phyloP scores from a whole-genome alignment of 2,113 vertebrate genomes.

The Ibidorhyncha struthersii region DNA sequence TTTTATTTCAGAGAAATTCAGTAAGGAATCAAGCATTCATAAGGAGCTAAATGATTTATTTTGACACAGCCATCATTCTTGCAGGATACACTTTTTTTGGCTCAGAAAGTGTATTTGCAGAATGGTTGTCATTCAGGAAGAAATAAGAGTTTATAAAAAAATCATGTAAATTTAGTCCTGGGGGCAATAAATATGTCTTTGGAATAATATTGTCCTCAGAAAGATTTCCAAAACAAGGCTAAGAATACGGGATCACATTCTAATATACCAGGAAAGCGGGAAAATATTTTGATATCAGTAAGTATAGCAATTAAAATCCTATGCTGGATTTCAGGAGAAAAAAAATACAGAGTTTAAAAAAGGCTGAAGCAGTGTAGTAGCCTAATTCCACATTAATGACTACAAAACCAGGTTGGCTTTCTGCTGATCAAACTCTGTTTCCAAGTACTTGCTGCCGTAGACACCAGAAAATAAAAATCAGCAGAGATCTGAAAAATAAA shows the following conservation, averaged over 20 bases:
- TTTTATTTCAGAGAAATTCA: background rate
- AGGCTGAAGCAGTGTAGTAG: background rate
- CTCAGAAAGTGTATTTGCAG: background rate
- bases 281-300: background rate
- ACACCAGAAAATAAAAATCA: background rate
- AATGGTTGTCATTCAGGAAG: background rate
- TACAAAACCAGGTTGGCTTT: background rate
- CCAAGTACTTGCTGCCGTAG: background rate
- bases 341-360: background rate
- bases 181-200: background rate
- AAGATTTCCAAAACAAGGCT: background rate
- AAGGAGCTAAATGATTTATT: background rate
- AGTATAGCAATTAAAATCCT: background rate
- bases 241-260: background rate
- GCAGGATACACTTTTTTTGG: background rate
- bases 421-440: background rate
- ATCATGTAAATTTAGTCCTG: background rate
- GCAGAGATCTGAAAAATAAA: background rate
- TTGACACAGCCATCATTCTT: background rate
- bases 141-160: background rate
- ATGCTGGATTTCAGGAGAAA: background rate
- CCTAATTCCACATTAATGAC: background rate
- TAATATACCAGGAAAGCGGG: background rate
- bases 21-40: background rate
- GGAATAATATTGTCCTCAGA: background rate